Evolutionary conservation across 2,888 invertebrate species (phyloP), one percentile per base, ranked within the genome.

Genomic region (Agrotis ipsilon): DNA sequence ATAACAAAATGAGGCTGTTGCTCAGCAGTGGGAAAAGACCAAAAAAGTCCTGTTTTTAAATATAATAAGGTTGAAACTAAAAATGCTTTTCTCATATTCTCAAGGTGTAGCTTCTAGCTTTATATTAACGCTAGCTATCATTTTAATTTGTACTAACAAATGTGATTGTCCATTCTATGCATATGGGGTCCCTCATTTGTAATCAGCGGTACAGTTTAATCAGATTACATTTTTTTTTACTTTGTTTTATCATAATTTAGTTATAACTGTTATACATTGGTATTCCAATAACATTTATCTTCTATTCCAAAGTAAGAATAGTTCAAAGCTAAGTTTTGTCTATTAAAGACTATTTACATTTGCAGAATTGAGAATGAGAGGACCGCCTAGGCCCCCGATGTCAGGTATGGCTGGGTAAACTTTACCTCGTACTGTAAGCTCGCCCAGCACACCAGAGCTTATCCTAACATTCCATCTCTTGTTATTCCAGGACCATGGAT

Each of bases 311-410:
- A 3, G 11, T 14, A 72, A 72, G 61, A 54, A 52, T 52, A 67
- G 32, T 75, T 48, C 13, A n/a, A 45, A 24, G 19, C 13, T 62
- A 60, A 76, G 11, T 73, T 52, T 32, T 45, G 64, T 78, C 61
- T 59, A 67, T 82, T 79, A 88, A 84, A 82, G 78, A 75, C 68
- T 75, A 79, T 92, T 93, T 93, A 83, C 83, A 88, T 92, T 96
- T 94, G 67, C 96, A 96, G 96, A 96, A 80, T 88, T 94, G 86
- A 91, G 95, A 93, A 94, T 96, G 94, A 92, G 96, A 89, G 95
- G 94, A 80, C 94, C 94, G 66, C 94, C 93, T 85, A 89, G 94
- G 76, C 93, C 89, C 80, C 92, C 92, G 67, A 89, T 93, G 89
- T 88, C 93, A 94, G 94, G 95, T 94, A 94, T 87, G 92, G 72